A percentile compares a stretch with the other conserved stretches of the same genome.
These are phyloP conservation scores for Argynnis bischoffii DNA, from an alignment of 2,888 invertebrate species.

Conservation along the genomic window DNA sequence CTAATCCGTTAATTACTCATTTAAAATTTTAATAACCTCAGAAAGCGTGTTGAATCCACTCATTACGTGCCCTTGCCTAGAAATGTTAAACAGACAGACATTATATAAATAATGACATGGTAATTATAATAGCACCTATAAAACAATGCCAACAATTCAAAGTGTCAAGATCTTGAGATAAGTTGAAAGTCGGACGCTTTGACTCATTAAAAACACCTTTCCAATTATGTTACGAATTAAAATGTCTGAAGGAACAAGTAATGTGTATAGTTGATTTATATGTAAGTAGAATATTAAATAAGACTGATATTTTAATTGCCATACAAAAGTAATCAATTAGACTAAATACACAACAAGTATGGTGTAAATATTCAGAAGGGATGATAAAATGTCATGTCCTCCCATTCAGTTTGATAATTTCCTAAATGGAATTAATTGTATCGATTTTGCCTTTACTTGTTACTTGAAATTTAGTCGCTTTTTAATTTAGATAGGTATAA, in stretches of 20 bases:
- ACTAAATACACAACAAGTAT: too few relatives aligned
- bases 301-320: not conserved
- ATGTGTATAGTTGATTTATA: constrained; percentile 3
- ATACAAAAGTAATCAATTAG: too few relatives aligned
- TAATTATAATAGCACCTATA: constrained; percentile 16
- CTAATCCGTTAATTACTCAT: constrained; percentile 35
- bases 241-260: constrained; percentile 14
- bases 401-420: too few relatives aligned
- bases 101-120: constrained; percentile 13
- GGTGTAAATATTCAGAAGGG: too few relatives aligned
- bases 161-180: constrained; percentile 37
- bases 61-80: constrained; percentile 34
- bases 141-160: constrained; percentile 30
- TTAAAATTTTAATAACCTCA: constrained; percentile 34
- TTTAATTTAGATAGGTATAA: too few relatives aligned
- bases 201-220: constrained; percentile 26
- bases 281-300: not conserved
- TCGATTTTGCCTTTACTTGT: too few relatives aligned
- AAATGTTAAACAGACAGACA: constrained; percentile 29
- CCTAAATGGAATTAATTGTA: too few relatives aligned
- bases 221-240: constrained; percentile 19
- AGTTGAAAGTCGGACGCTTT: constrained; percentile 24
- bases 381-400: too few relatives aligned
- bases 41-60: constrained; percentile 36
- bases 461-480: too few relatives aligned